Evolutionary conservation across 2,113 vertebrate genomes (phyloP), one percentile per base, ranked within the genome.

Genomic region (Etia nguti): DNA sequence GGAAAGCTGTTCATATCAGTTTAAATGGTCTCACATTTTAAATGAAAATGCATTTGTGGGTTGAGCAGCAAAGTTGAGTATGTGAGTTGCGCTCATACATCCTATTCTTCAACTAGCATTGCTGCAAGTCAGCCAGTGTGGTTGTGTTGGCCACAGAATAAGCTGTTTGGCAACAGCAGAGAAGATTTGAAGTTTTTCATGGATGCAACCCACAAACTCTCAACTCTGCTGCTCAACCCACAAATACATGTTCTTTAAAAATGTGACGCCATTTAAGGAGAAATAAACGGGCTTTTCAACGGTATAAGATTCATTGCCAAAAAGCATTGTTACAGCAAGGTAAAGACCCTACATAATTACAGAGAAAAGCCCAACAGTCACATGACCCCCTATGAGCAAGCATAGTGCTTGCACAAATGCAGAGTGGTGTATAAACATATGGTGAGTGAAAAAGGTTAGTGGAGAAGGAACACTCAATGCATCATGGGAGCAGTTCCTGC

Each of bases 131-230:
- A 0, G 29, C 29, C 59, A 62, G 31, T 36, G 31, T 36, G 59
- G 31, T 34, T 34, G 59, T 62, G 59, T 62, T 62, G 59, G 16
- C 59, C 34, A 10, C 29, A 36, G 29, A 62, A n/a, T 36, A 62
- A 62, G 18, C 34, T 6, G 2, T n/a, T 1, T 62, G 59, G 6
- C 18, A 62, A 34, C 0, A 3, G 10, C 31, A 62, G 59, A 62
- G 59, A 62, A 12, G 15, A 36, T 62, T 20, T 62, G 3, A 4
- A 1, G 10, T 65, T 36, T 62, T 1, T 65, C 10, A 4, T 36
- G 31, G 18, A 36, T 36, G 2, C 31, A 36, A 8, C 36, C 36
- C 9, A 38, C 6, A 12, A 12, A 65, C 31, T 36, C 60, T 36
- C 60, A 65, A 36, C 31, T 8, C 10, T 36, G 31, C 60, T 65